Evolutionary conservation across 64 coral and sea anemone species (phyloP).

Genomic region (Actinia equina): DNA sequence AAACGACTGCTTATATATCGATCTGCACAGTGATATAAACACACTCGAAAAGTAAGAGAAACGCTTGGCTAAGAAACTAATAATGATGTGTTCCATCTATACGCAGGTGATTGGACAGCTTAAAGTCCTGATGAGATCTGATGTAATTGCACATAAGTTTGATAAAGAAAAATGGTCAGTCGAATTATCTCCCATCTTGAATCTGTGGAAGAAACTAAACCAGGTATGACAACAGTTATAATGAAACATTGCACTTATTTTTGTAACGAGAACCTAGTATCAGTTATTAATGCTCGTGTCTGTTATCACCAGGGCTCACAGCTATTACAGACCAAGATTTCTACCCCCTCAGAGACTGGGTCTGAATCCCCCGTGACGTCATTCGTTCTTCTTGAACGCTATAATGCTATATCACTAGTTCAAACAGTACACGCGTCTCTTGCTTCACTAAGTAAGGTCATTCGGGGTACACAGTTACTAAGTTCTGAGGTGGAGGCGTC

Average conservation of each 20-base stretch:
- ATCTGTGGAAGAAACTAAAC: conserved; percentile 97
- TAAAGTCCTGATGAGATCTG: conserved; percentile 96
- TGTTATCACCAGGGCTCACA: conserved; percentile 81
- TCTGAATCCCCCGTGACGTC: conserved; percentile 94
- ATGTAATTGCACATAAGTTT: conserved; percentile 87
- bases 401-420: conserved; percentile 83
- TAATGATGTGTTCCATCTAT: neutral
- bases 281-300: neutral
- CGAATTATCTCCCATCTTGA: conserved; percentile 90
- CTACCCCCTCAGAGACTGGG: conserved; percentile 79
- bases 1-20: too few species aligned
- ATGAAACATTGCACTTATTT: neutral
- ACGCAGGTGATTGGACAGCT: conserved; percentile 90
- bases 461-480: conserved; percentile 77
- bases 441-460: conserved; percentile 91
- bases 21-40: too few species aligned
- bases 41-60: too few species aligned
- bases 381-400: conserved; percentile 90
- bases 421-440: conserved; percentile 92
- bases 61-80: too few species aligned
- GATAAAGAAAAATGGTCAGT: conserved; percentile 97
- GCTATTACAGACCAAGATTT: conserved; percentile 92
- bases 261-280: too few species aligned
- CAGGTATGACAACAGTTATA: conserved; percentile 29
- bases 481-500: conserved; percentile 81